Evolutionary conservation across 37 sponge, comb jelly and placozoan genomes (phyloP), one percentile per base, ranked within the genome.

Genomic region (Haliclona indistincta): DNA sequence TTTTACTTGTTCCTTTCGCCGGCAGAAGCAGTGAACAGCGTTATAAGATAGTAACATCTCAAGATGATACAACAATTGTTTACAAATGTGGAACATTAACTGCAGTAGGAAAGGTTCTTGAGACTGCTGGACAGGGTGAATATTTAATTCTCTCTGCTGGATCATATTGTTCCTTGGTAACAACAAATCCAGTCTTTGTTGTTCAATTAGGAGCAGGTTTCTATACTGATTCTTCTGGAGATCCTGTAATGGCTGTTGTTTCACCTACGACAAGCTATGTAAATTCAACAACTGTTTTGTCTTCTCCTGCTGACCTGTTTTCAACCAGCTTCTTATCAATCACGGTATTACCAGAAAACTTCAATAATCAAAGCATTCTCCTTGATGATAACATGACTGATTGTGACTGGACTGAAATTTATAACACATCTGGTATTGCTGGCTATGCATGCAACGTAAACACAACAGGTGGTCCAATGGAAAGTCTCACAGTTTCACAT

Each of bases 391-490:
- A 28, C 11, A 5, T n/a, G 8, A 28, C 38, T 35, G 66, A 64
- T 22, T 64, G 66, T 34, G 39, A 64, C 19, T 64, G 66, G 66
- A 10, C 34, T 38, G 66, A 34, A 8, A 64, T 64, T 34, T 34
- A 5, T 10, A 33, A 64, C n/a, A n/a, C n/a, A n/a, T n/a, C n/a
- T n/a, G n/a, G n/a, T n/a, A n/a, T n/a, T n/a, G n/a, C n/a, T n/a
- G 66, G 66, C 7, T 64, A 64, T 64, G 66, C 41, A n/a, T 64
- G 66, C 39, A 64, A n/a, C 38, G 38, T 8, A 34, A 34, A 38
- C 7, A 15, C 38, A 10, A 8, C 39, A 8, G 15, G 66, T 33
- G 39, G 39, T 7, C 8, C 39, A 6, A n/a, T n/a, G n/a, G n/a
- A n/a, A n/a, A n/a, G n/a, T n/a, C 66, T 38, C 39, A 8, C 39